Evolutionary conservation across 2,888 invertebrate species (phyloP), one percentile per base, ranked within the genome.

Genomic region (Tubulanus polymorphus): DNA sequence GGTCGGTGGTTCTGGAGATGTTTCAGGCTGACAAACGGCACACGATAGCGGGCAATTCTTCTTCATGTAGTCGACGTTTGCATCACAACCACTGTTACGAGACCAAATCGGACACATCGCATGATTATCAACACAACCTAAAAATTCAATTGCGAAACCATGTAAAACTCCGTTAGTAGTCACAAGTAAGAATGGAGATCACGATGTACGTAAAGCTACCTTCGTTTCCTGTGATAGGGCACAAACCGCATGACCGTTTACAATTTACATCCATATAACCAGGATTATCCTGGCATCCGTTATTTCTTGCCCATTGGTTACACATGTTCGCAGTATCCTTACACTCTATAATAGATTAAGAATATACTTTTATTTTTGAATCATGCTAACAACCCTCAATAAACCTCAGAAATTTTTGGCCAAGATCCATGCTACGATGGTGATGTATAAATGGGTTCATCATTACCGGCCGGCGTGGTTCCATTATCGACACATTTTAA

Each of bases 221-320:
- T 32, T n/a, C 10, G 35, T 32, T 32, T 12, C 10, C n/a, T 10
- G 35, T 10, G 35, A 12, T n/a, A 53, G 15, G 32, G 45, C 67
- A 67, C 2, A 52, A 53, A 10, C 55, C 51, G 53, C 68, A 68
- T 12, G 68, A 61, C 20, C 57, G 61, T 47, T 62, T 61, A 52
- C 68, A 68, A 32, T 63, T 52, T 5, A 59, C 55, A 37, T 63
- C 49, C 68, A 68, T 68, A 49, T 62, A 68, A 12, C 53, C 45
- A 1, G 66, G 52, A 50, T 68, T 66, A 2, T 46, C 32, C 3
- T 28, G 29, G 37, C 68, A 68, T 29, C 63, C 60, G 0, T 59
- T 57, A 2, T 56, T 57, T 18, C 60, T 59, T 15, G 66, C 66
- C 66, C 66, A 68, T 12, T 56, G 54, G 3, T 35, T 15, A 51